phyloP scores from a whole-genome alignment of 2,113 vertebrate genomes.

The Platanista minor region DNA sequence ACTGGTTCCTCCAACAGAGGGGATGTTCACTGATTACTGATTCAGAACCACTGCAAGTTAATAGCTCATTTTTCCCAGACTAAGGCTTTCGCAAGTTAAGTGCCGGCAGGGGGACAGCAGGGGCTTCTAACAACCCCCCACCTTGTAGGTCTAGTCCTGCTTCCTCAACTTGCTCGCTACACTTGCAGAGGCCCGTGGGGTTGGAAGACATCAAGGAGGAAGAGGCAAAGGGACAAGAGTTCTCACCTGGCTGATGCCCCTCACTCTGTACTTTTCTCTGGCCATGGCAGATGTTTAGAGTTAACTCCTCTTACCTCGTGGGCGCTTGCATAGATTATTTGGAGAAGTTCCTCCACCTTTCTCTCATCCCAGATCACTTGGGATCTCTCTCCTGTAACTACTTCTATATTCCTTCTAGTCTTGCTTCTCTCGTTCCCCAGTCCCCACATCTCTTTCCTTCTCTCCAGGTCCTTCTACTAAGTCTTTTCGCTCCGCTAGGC shows the following conservation, averaged over 20 bases:
- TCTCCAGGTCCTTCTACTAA: neutral
- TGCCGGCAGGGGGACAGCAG: neutral
- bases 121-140: neutral
- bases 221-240: neutral
- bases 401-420: neutral
- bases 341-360: neutral
- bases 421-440: neutral
- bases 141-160: neutral
- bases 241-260: neutral
- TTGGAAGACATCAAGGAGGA: neutral
- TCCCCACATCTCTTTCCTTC: neutral
- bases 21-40: neutral
- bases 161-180: neutral
- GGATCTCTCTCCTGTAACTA: neutral
- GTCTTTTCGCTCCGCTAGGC: neutral
- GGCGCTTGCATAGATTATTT: neutral
- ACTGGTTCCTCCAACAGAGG: neutral
- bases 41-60: neutral
- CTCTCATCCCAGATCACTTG: neutral
- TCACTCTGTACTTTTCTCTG: neutral
- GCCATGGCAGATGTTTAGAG: neutral
- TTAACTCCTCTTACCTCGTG: neutral
- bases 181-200: neutral
- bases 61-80: neutral
- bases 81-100: neutral